phyloP scores from a whole-genome alignment of 2,888 invertebrate species.

The Syritta pipiens region DNA sequence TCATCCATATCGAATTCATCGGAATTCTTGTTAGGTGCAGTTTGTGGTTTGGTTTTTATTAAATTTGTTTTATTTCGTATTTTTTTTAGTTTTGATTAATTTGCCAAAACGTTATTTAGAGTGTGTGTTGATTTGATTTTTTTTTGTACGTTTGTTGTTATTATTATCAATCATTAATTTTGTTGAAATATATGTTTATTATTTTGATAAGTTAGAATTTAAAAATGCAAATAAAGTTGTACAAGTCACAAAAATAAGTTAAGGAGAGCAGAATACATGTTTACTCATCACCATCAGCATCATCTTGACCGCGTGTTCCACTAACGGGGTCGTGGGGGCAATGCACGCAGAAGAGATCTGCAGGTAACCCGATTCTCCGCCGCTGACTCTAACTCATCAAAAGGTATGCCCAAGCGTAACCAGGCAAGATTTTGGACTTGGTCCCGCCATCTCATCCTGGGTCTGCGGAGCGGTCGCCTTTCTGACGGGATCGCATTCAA shows the following conservation, averaged over 20 bases:
- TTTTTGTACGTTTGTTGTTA: too few relatives aligned
- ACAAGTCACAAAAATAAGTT: constrained; percentile 9
- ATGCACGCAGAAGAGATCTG: too few relatives aligned
- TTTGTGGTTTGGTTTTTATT: background rate
- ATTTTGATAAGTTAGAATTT: constrained; percentile 13
- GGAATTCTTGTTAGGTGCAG: constrained; percentile 64
- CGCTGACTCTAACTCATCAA: too few relatives aligned
- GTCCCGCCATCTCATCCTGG: too few relatives aligned
- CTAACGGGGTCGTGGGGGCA: too few relatives aligned
- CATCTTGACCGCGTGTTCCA: too few relatives aligned
- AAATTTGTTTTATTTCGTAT: constrained; percentile 28
- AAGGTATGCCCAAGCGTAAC: too few relatives aligned
- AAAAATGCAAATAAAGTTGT: constrained; percentile 35
- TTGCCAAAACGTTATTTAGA: constrained; percentile 43
- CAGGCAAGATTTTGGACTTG: too few relatives aligned
- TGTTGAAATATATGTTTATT: constrained; percentile 22
- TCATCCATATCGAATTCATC: constrained; percentile 77
- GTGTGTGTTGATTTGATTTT: constrained; percentile 36
- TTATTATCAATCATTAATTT: too few relatives aligned
- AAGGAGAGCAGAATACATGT: constrained; percentile 20
- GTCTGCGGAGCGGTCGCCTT: too few relatives aligned
- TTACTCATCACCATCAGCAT: background rate
- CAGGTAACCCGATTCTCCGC: too few relatives aligned
- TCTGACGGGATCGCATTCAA: too few relatives aligned
- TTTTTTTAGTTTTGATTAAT: constrained; percentile 30